Base-by-base conservation (phyloP, 1,140 invertebrate species). In the Anadara kagoshimensis region DNA sequence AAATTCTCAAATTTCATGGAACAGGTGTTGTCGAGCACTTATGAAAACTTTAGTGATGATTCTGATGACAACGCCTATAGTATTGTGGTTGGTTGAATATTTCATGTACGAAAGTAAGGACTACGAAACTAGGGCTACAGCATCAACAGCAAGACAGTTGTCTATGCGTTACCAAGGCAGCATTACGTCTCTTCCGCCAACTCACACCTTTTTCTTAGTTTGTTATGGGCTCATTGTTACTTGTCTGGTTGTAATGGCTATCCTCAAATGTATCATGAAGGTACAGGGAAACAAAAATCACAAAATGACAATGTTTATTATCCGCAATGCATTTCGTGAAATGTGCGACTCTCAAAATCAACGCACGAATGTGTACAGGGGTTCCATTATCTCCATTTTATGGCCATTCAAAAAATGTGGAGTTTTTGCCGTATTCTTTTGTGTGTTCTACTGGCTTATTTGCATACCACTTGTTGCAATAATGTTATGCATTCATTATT, bases 191-290 rank as follows among this genome's bases (percentile, higher is more conserved):
- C 64, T 83, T 0, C 74, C 75, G 4, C 81, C 81, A 5, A 41
- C 79, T 11, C 81, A 83, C 49, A 59, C 26, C 1, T 18, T 81
- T n/a, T 83, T 83, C 58, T 43, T 83, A 29, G 20, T 75, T 47
- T 75, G 72, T 29, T 83, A 83, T 43, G 16, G 56, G 36, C 54
- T 78, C 41, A 63, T 79, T 18, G 12, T 75, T n/a, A 20, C 76
- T 7, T 79, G 78, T 53, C 59, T 61, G 1, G 5, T 81, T 7
- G 16, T 81, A 11, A 72, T 78, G 51, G 71, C 77, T 36, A 36
- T 36, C 7, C 29, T 36, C 2, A 36, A 36, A 36, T 36, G 29
- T 36, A 3, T 36, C 7, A 36, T 36, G 29, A 36, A 36, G 41
- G n/a, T 78, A n/a, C 56, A 79, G 14, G 65, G 53, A 26, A 65